Conservation (phyloP, 2,888 invertebrate species). For the Phortica okadai region DNA sequence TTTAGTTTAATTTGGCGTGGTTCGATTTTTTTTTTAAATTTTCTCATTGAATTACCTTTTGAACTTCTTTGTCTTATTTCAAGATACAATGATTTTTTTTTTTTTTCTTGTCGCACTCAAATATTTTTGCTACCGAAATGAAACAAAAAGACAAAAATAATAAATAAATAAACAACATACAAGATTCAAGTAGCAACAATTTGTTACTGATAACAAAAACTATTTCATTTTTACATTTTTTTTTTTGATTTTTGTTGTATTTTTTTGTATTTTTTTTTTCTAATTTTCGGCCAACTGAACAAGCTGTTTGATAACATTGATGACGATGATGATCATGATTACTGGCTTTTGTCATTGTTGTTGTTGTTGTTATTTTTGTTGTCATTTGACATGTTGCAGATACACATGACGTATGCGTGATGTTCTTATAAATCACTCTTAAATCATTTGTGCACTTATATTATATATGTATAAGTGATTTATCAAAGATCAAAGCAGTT, state of each 20-base stretch:
- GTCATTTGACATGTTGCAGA: no score
- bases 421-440: no score
- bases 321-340: no score
- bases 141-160: not conserved
- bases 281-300: not conserved
- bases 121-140: not conserved
- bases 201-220: slow-evolving; percentile 14
- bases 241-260: slow-evolving; percentile 45
- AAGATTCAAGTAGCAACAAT: not conserved
- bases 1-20: not conserved
- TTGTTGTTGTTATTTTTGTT: slow-evolving; percentile 21
- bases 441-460: no score
- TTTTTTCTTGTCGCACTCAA: no score
- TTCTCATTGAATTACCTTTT: not conserved
- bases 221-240: slow-evolving; percentile 32
- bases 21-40: not conserved
- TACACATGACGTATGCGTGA: slow-evolving; percentile 46
- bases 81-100: no score
- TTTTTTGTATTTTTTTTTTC: not conserved
- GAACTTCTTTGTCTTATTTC: not conserved
- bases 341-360: slow-evolving; percentile 35
- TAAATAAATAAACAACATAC: not conserved
- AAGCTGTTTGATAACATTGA: no score
- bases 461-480: no score
- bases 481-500: no score